These are phyloP conservation scores for Sebastes schlegelii DNA, from an alignment of 2,113 vertebrate species.

Conservation along the genomic window DNA sequence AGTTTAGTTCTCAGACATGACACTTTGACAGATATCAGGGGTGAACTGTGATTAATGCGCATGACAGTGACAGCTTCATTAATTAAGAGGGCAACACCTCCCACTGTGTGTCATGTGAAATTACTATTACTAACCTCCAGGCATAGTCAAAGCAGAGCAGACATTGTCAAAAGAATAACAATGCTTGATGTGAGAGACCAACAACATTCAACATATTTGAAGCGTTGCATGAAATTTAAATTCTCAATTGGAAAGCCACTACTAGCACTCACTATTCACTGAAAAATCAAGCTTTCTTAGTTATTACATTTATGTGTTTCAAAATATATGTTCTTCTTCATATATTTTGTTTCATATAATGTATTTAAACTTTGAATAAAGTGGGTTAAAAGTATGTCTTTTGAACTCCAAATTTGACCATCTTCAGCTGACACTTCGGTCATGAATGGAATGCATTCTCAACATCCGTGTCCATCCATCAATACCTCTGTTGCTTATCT, in stretches of 20 bases:
- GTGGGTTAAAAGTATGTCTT: not conserved
- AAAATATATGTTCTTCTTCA: not conserved
- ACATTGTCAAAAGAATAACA: constrained; percentile 17
- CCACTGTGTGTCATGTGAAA: constrained; percentile 58
- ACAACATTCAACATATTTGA: not conserved
- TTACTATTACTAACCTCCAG: constrained; percentile 35
- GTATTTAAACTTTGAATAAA: not conserved
- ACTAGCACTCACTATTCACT: not conserved
- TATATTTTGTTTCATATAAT: not conserved
- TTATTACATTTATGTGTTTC: not conserved
- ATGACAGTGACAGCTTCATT: constrained; percentile 58
- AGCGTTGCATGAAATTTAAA: not conserved
- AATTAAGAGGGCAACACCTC: constrained; percentile 56
- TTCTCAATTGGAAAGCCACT: not conserved
- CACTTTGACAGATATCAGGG: constrained; percentile 50
- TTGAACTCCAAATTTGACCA: not conserved
- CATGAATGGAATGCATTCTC: no score
- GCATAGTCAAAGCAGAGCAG: constrained; percentile 14
- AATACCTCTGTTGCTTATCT: not conserved
- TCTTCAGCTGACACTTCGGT: not conserved
- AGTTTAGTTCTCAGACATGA: constrained; percentile 41
- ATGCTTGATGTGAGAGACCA: constrained; percentile 1
- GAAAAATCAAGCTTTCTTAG: not conserved
- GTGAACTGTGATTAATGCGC: constrained; percentile 56
- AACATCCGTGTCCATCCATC: not conserved